Evolutionary conservation across 2,797 vertebrate species (phyloP).

Genomic region (Fratercula arctica): DNA sequence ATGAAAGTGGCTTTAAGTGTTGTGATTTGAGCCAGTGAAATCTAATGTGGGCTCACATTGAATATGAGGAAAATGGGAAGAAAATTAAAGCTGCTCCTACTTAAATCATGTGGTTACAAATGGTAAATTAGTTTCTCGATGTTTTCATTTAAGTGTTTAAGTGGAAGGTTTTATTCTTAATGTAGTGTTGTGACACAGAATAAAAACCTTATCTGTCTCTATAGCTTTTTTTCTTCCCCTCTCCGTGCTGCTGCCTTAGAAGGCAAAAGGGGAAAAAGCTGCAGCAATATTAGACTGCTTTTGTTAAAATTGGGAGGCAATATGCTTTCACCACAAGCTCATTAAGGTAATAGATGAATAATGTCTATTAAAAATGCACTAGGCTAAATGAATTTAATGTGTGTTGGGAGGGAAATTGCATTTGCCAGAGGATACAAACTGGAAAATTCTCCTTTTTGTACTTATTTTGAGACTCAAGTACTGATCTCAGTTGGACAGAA

Average conservation of each 20-base stretch:
- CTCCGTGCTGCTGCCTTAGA: constrained; percentile 63
- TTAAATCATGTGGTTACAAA: constrained; percentile 99
- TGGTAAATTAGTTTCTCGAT: constrained; percentile 99
- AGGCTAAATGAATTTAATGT: constrained; percentile 78
- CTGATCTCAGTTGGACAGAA: background rate
- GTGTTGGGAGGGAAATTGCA: constrained; percentile 70
- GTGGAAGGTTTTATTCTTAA: constrained; percentile 98
- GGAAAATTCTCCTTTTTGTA: constrained; percentile 16
- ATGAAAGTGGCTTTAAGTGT: constrained; percentile 99
- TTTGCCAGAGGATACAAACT: constrained; percentile 61
- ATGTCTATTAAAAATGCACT: constrained; percentile 80
- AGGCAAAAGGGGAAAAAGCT: constrained; percentile 55
- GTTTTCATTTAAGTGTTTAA: constrained; percentile 99
- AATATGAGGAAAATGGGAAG: constrained; percentile 97
- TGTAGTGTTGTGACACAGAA: constrained; percentile 87
- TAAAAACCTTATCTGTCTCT: constrained; percentile 77
- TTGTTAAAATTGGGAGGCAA: constrained; percentile 76
- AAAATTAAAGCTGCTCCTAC: constrained; percentile 96
- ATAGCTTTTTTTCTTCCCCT: constrained; percentile 42
- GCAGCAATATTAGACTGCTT: constrained; percentile 67
- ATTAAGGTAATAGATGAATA: constrained; percentile 80
- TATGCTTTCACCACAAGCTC: constrained; percentile 77
- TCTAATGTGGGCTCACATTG: constrained; percentile 96
- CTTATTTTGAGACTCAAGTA: background rate
- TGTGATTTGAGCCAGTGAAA: constrained; percentile 98